phyloP scores from a whole-genome alignment of 2,113 vertebrate species.

The Anthoscopus minutus region DNA sequence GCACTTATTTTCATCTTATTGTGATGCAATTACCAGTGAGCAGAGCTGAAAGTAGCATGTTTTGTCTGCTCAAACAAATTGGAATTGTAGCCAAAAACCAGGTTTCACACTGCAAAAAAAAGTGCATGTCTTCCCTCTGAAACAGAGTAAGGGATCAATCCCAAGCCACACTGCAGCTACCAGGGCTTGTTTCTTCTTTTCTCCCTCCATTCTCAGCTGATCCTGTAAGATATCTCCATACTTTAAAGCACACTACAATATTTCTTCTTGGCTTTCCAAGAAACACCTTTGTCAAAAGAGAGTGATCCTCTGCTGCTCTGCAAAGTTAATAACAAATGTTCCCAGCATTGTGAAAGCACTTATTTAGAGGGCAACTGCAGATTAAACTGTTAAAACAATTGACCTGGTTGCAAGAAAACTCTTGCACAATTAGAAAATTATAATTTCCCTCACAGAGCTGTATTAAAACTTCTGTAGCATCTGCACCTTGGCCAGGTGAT shows the following conservation, averaged over 20 bases:
- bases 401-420: neutral
- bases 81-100: neutral
- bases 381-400: neutral
- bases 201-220: neutral
- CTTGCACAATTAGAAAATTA: neutral
- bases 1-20: constrained; percentile 34
- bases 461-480: neutral
- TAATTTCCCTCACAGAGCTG: neutral
- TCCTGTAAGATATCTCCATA: neutral
- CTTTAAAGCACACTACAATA: neutral
- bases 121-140: neutral
- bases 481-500: neutral
- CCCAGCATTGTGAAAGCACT: neutral
- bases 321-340: neutral
- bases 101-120: neutral
- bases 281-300: constrained; percentile 2
- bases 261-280: neutral
- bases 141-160: neutral
- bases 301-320: constrained; percentile 24
- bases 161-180: neutral
- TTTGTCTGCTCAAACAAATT: neutral
- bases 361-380: neutral
- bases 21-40: constrained; percentile 11
- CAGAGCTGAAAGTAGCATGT: neutral
- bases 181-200: neutral